Evolutionary conservation across 2,888 invertebrate genomes (phyloP).

Genomic region (Plemyria rubiginata): DNA sequence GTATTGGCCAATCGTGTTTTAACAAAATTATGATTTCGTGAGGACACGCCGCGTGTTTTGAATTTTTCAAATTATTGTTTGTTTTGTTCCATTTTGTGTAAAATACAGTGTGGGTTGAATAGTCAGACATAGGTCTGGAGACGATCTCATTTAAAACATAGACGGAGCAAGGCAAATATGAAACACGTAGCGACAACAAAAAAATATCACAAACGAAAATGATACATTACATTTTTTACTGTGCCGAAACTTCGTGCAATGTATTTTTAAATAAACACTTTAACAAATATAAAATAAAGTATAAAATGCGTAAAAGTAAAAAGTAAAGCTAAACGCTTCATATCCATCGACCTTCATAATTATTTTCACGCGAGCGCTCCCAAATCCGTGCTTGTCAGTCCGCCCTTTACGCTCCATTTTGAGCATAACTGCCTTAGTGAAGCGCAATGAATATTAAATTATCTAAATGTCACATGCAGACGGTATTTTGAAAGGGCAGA

Average conservation of each 20-base stretch:
- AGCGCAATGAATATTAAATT: constrained; percentile 58
- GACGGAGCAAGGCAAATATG: constrained; percentile 68
- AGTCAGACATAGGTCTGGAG: constrained; percentile 66
- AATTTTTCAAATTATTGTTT: constrained; percentile 30
- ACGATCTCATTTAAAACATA: constrained; percentile 75
- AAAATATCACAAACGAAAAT: constrained; percentile 13
- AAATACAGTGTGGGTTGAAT: constrained; percentile 58
- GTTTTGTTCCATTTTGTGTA: constrained; percentile 42
- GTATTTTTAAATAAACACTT: no score
- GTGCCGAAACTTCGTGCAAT: no score
- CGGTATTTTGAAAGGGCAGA: constrained; percentile 61
- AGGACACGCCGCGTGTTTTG: constrained; percentile 20
- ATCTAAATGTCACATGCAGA: constrained; percentile 57
- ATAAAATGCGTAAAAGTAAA: neutral
- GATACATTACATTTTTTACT: no score
- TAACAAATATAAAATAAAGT: no score
- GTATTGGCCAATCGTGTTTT: constrained; percentile 26
- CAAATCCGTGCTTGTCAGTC: constrained; percentile 31
- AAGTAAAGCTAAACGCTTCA: constrained; percentile 3
- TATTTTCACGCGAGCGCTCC: constrained; percentile 8
- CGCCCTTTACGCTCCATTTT: constrained; percentile 54
- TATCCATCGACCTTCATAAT: constrained; percentile 21
- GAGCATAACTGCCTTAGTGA: constrained; percentile 43
- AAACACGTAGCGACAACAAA: constrained; percentile 71
- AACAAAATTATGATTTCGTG: constrained; percentile 17